phyloP scores from a whole-genome alignment of 2,797 vertebrate genomes.

The Karalla daura region DNA sequence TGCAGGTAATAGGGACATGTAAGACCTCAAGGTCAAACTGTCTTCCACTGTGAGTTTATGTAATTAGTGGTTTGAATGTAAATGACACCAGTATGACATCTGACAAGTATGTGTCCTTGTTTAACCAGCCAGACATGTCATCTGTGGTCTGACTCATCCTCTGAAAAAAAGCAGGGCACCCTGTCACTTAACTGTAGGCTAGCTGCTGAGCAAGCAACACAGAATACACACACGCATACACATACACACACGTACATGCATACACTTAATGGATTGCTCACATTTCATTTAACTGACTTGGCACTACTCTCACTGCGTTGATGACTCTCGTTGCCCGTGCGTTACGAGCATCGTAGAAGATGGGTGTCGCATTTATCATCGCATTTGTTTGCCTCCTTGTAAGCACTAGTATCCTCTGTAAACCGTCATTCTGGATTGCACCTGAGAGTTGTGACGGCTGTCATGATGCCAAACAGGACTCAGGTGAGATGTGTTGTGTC shows the following conservation, averaged over 20 bases:
- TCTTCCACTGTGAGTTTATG: neutral
- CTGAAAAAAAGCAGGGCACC: constrained; percentile 37
- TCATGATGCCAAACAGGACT: neutral
- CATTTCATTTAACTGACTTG: constrained; percentile 37
- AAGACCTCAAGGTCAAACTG: constrained; percentile 2
- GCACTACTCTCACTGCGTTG: constrained; percentile 15
- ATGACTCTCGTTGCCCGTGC: constrained; percentile 16
- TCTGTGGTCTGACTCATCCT: constrained; percentile 61
- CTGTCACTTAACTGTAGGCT: constrained; percentile 43
- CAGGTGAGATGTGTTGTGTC: neutral
- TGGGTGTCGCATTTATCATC: too few species aligned
- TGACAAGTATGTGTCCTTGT: constrained; percentile 52
- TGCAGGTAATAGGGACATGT: neutral
- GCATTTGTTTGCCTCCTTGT: too few species aligned
- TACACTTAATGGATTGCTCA: neutral
- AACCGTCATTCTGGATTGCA: too few species aligned
- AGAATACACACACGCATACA: constrained; percentile 4
- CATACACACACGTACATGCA: neutral
- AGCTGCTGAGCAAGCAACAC: constrained; percentile 33
- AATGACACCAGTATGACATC: constrained; percentile 47
- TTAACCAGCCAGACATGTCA: constrained; percentile 60
- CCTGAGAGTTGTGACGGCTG: neutral
- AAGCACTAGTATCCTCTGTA: too few species aligned
- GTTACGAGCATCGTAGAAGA: too few species aligned
- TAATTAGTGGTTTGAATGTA: constrained; percentile 48